Evolutionary conservation across 2,797 vertebrate genomes (phyloP).

Genomic region (Nothura maculosa): DNA sequence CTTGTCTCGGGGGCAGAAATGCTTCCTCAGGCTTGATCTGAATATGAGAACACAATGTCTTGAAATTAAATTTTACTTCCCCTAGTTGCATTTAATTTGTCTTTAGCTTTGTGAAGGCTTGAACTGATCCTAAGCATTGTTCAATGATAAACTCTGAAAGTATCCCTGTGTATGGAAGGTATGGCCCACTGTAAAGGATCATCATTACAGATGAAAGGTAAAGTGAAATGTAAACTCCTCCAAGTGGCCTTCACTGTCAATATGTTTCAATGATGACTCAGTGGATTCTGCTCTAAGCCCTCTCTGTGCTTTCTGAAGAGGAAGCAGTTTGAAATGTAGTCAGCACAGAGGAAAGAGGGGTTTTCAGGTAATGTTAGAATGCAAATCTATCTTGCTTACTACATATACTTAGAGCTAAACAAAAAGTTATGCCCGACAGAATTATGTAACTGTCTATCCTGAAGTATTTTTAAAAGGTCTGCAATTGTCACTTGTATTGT

Average conservation of each 20-base stretch:
- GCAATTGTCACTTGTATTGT: background rate
- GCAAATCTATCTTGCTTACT: background rate
- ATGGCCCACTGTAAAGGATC: background rate
- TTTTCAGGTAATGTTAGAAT: background rate
- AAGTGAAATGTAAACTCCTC: background rate
- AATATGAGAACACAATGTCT: background rate
- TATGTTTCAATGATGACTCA: background rate
- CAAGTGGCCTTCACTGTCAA: background rate
- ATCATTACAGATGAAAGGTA: background rate
- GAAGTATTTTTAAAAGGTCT: background rate
- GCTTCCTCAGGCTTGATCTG: background rate
- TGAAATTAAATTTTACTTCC: background rate
- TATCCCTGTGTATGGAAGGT: rapidly evolving
- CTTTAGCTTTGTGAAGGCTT: background rate
- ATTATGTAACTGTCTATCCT: background rate
- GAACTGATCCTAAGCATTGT: background rate
- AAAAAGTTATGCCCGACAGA: background rate
- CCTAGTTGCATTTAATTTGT: background rate
- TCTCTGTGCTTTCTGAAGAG: background rate
- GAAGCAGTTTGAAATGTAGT: background rate
- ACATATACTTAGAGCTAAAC: background rate
- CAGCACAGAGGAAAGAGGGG: background rate
- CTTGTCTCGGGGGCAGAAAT: background rate
- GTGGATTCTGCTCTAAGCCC: background rate
- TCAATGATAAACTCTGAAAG: background rate